phyloP scores from a whole-genome alignment of 2,888 invertebrate genomes.

The Orgyia antiqua region DNA sequence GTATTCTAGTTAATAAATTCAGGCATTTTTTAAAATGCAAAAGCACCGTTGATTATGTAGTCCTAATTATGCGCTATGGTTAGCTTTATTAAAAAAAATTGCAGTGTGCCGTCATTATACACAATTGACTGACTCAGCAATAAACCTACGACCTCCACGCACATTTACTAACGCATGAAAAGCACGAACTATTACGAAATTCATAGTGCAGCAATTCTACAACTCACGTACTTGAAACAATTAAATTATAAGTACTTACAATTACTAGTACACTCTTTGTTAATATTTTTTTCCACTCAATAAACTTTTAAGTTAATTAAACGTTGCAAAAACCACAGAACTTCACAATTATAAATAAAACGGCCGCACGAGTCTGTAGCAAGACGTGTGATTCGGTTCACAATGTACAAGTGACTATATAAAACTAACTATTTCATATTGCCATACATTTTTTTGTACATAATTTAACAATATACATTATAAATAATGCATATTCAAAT shows the following conservation, averaged over 20 bases:
- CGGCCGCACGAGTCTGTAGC: neutral
- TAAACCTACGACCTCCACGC: too few relatives aligned
- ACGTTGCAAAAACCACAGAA: neutral
- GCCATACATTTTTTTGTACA: neutral
- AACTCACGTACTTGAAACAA: too few relatives aligned
- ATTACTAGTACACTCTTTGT: neutral
- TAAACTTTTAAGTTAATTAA: neutral
- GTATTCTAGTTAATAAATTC: too few relatives aligned
- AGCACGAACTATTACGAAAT: too few relatives aligned
- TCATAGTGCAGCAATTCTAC: too few relatives aligned
- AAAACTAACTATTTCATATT: neutral
- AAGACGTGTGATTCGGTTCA: neutral
- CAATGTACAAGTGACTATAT: neutral
- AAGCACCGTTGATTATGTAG: too few relatives aligned
- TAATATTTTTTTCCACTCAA: slow-evolving; percentile 1
- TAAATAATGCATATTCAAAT: neutral
- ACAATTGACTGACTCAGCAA: too few relatives aligned
- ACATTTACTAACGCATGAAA: too few relatives aligned
- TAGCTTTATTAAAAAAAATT: too few relatives aligned
- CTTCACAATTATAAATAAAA: neutral
- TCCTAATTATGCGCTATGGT: too few relatives aligned
- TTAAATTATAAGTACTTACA: neutral
- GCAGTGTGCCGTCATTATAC: too few relatives aligned
- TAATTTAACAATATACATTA: neutral
- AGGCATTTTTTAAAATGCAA: too few relatives aligned